A percentile compares a stretch with the other conserved stretches of the same genome.
Evolutionary conservation across 2,888 invertebrate species (phyloP).

Genomic region (Zaprionus obscuricornis): DNA sequence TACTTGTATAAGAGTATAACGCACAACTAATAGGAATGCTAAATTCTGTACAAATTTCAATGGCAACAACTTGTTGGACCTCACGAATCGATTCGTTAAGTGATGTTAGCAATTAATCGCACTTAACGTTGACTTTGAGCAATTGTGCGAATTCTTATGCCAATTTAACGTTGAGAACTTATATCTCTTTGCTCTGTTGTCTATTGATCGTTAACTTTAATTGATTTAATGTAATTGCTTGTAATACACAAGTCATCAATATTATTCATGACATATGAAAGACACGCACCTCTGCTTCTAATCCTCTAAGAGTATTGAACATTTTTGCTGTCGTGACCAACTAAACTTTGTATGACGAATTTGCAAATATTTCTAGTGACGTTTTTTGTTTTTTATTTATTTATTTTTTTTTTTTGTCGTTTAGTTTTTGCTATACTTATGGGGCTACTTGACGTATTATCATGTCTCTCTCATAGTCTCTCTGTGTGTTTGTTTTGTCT

Average conservation of each 20-base stretch:
- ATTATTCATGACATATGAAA: conserved; percentile 30
- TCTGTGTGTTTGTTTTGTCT: too few species aligned
- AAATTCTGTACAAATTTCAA: conserved; percentile 7
- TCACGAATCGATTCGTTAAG: conserved; percentile 13
- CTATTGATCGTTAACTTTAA: conserved; percentile 45
- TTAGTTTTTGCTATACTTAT: conserved; percentile 25
- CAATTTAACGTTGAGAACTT: neutral
- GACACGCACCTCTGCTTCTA: conserved; percentile 3
- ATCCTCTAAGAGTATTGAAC: conserved; percentile 7
- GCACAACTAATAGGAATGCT: conserved; percentile 1
- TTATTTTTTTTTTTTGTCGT: too few species aligned
- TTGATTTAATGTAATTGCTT: conserved; percentile 34
- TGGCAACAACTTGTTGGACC: conserved; percentile 14
- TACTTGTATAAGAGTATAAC: too few species aligned
- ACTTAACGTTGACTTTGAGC: conserved; percentile 55
- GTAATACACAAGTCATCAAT: conserved; percentile 38
- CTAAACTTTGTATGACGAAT: conserved; percentile 10
- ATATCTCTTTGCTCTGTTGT: neutral
- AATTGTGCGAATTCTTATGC: conserved; percentile 44
- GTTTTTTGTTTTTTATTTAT: too few species aligned
- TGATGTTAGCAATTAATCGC: conserved; percentile 51
- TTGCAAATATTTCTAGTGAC: conserved; percentile 11
- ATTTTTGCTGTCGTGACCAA: conserved; percentile 26
- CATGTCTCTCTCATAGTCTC: conserved; percentile 10
- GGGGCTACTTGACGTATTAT: conserved; percentile 40